phyloP scores from a whole-genome alignment of 2,888 invertebrate genomes.

The Ormyrus nitidulus region DNA sequence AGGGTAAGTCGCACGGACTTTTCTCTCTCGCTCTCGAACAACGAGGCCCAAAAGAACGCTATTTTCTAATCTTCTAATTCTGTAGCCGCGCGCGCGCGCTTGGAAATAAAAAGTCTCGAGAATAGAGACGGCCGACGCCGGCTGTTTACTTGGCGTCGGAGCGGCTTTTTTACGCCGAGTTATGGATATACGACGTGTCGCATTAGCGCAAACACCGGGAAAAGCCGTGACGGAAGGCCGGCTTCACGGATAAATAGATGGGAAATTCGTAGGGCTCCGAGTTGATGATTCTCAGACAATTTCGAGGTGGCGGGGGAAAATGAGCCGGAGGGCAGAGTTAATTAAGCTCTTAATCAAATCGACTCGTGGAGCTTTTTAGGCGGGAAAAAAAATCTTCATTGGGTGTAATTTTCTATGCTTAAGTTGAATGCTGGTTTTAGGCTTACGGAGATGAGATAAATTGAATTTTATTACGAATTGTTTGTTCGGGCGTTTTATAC shows the following conservation, averaged over 20 bases:
- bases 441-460: too few relatives aligned
- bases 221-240: not conserved
- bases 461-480: too few relatives aligned
- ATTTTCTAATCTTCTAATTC: slow-evolving; percentile 46
- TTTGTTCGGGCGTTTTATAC: too few relatives aligned
- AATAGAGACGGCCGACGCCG: not conserved
- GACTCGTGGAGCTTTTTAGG: too few relatives aligned
- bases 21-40: not conserved
- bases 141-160: too few relatives aligned
- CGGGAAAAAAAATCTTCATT: too few relatives aligned
- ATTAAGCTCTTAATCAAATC: too few relatives aligned
- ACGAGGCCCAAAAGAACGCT: not conserved
- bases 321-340: too few relatives aligned
- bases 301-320: too few relatives aligned
- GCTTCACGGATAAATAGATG: not conserved
- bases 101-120: not conserved
- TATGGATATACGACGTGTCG: slow-evolving; percentile 16
- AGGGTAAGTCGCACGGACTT: slow-evolving; percentile 61
- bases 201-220: slow-evolving; percentile 25
- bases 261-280: not conserved
- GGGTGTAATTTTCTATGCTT: too few relatives aligned
- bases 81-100: slow-evolving; percentile 6
- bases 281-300: too few relatives aligned
- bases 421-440: too few relatives aligned
- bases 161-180: not conserved